Conservation (phyloP, 2,113 vertebrate species). For the Tachysurus vachellii region DNA sequence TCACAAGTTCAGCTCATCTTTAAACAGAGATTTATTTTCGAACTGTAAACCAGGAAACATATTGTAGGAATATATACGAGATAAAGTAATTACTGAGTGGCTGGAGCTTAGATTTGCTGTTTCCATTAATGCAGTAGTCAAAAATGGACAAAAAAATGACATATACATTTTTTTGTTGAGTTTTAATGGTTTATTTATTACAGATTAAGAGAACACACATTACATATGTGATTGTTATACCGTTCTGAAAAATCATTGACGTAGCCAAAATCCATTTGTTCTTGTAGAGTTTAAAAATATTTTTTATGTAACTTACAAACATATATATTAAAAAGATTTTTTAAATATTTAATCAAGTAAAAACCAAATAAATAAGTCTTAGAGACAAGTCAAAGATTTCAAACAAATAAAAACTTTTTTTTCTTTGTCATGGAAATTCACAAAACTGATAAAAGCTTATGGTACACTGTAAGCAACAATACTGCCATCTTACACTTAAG, state of each 20-base stretch:
- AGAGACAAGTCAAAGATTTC: not conserved
- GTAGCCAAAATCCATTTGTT: not conserved
- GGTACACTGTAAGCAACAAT: not conserved
- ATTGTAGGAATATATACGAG: not conserved
- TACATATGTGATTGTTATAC: not conserved
- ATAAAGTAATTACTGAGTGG: not conserved
- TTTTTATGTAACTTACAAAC: too few relatives aligned
- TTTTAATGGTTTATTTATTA: not conserved
- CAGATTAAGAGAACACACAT: not conserved
- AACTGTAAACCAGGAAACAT: not conserved
- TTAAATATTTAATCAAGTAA: not conserved
- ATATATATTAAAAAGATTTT: too few relatives aligned
- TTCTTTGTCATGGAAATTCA: not conserved
- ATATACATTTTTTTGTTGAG: too few relatives aligned
- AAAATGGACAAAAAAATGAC: not conserved
- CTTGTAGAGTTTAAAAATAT: not conserved
- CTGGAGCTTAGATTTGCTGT: not conserved
- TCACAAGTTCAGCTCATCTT: not conserved
- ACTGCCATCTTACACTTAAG: not conserved
- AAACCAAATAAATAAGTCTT: not conserved
- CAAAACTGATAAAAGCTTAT: not conserved
- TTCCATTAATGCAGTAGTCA: not conserved
- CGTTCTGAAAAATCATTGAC: not conserved
- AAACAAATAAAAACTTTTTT: too few relatives aligned
- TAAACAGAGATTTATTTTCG: not conserved